Conservation (phyloP, 2,888 invertebrate genomes). For the Perizoma affinitatum region DNA sequence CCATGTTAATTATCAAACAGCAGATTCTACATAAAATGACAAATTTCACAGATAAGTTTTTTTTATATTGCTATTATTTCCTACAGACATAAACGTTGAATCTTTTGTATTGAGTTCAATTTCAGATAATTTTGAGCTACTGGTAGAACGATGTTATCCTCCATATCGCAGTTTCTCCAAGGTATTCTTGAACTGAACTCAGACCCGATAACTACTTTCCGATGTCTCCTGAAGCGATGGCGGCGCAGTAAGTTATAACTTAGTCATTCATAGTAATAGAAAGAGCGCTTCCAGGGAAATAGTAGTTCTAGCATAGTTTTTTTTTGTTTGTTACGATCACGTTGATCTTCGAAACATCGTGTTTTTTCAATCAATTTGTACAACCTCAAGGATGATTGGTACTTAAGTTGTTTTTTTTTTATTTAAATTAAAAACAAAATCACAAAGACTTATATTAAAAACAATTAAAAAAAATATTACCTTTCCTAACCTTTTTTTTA, state of each 20-base stretch:
- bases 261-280: no score
- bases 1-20: slow-evolving; percentile 12
- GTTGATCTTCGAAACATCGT: no score
- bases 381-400: no score
- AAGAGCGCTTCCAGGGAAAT: no score
- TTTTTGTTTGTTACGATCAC: no score
- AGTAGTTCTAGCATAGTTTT: no score
- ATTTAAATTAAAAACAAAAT: no score
- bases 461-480: no score
- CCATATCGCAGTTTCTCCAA: slow-evolving; percentile 92
- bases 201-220: slow-evolving; percentile 93
- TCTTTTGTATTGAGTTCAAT: slow-evolving; percentile 17
- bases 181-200: slow-evolving; percentile 90
- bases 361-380: no score
- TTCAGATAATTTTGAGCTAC: slow-evolving; percentile 74
- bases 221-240: slow-evolving; percentile 86
- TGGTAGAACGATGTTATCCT: slow-evolving; percentile 89
- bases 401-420: no score
- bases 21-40: slow-evolving; percentile 26
- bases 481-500: no score
- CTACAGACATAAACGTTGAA: not conserved
- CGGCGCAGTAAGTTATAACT: slow-evolving; percentile 79
- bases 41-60: slow-evolving; percentile 29
- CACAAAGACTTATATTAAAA: no score
- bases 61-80: slow-evolving; percentile 12